Base-by-base conservation (phyloP, 2,888 invertebrate genomes). In the Oscheius sp. region DNA sequence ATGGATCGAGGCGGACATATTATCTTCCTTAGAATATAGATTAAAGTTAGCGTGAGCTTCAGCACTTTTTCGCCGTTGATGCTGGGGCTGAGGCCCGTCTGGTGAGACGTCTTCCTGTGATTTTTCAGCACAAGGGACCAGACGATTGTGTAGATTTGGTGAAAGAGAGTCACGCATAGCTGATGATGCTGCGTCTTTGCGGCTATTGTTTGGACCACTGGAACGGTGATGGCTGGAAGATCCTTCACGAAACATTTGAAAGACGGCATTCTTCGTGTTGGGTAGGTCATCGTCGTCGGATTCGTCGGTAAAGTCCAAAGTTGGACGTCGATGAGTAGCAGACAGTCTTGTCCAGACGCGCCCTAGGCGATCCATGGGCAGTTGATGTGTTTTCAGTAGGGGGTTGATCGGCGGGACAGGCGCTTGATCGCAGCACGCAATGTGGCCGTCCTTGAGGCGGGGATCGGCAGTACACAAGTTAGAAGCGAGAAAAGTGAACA, bases 301-400 rank as follows among this genome's bases (percentile, higher is more conserved):
- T 25, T 75, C 75, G 12, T 58, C 46, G 1, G 53, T 71, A 2
- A 56, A 18, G 9, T 73, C 69, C 18, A 74, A 68, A 2, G 76
- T 73, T 0, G 77, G 78, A 7, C 79, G 66, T 45, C 79, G 70
- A 21, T 16, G 16, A 13, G 66, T 66, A 27, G 77, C 75, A 25
- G 82, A 79, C n/a, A 82, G 75, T 46, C 78, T 78, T 52, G 70
- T 73, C 82, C 80, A 82, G 35, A 76, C 80, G 25, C 76, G 75
- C 23, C 78, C 76, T n/a, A 81, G 76, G 9, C 73, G 74, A 58
- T 81, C 77, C 80, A 81, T 81, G 23, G 69, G 52, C 21, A 13
- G 45, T 9, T 43, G 43, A 66, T 49, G 66, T 58, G 58, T 63
- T 63, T 66, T 66, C 52, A 66, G 66, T 66, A 52, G 52, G 66